Evolutionary conservation across 64 coral and sea anemone genomes (phyloP), one percentile per base, ranked within the genome.

Genomic region (Pachyseris speciosa): DNA sequence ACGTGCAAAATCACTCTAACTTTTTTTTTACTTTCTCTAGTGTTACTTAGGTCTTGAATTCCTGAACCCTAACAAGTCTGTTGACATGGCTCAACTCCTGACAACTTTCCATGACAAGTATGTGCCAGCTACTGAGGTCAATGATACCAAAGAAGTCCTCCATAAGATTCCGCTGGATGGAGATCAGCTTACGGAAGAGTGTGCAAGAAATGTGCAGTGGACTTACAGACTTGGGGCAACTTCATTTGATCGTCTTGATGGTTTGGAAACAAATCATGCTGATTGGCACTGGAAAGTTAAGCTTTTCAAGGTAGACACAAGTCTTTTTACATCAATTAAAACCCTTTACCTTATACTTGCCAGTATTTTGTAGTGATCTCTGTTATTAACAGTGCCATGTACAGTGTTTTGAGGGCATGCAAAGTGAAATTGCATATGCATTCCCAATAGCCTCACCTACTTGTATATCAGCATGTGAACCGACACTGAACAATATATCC

Each of bases 241-340:
- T 30, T 41, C 72, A 26, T 43, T 20, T 66, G 73, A 90, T 42
- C 3, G 74, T 5, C 39, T 80, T 17, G 37, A 40, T 17, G 87
- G 87, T 38, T 36, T 90, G 15, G 72, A 78, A 39, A 90, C 87
- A 47, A 68, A 51, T 37, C 77, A 79, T 90, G 87, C 87, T 15
- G 87, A 90, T 78, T 88, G 86, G 86, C 86, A 88, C 86, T 61
- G 71, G 51, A 60, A 64, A 41, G 51, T 40, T 13, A 88, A 90
- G 13, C 31, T 78, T 19, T 64, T 78, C 0, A n/a, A 78, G 87
- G 87, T 67, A 12, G 15, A 5, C 10, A 12, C 10, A 5, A 5
- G 3, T 55, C 10, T 55, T 55, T n/a, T n/a, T n/a, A n/a, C n/a
- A n/a, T n/a, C n/a, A n/a, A n/a, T n/a, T n/a, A n/a, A n/a, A n/a